Evolutionary conservation across 2,888 invertebrate genomes (phyloP), one percentile per base, ranked within the genome.

Genomic region (Blastobasis lacticolella): DNA sequence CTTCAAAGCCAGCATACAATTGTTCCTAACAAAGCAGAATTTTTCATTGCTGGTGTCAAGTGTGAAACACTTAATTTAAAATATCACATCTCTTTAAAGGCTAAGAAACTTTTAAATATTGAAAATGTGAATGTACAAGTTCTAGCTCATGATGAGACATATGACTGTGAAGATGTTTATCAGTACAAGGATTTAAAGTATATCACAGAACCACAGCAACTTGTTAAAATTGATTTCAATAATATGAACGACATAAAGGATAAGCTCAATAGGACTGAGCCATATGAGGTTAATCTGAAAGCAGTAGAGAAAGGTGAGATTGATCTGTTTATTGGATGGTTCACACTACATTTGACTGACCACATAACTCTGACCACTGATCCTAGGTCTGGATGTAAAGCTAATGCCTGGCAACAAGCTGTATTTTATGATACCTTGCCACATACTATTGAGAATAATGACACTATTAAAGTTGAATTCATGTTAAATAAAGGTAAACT

Each of bases 381-480:
- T 57, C 93, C 93, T 3, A 80, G 71, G 52, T 76, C 81, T 38
- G 72, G 75, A 5, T 64, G 74, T 3, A 74, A 81, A 57, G 82
- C 88, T 4, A 83, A 89, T 56, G 94, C 94, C 63, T 95, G 95
- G 95, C 94, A 95, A 68, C 94, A 94, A 69, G 94, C 94, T 6
- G 83, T 95, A 43, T 94, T 93, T 70, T 92, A 90, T 74, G 78
- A 91, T 54, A 76, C 82, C 49, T 66, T 86, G 58, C 87, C 90
- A 38, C 71, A 56, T 54, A 48, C 52, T 49, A 69, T 80, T 2
- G 56, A 67, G 49, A 55, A 74, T 54, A 70, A 79, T 58, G 71
- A 82, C 44, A 63, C 62, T 36, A 54, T 88, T 50, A 62, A 71
- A 54, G 55, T 82, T 51, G 61, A 78, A 54, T 74, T 89, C 60